Evolutionary conservation across 2,797 vertebrate genomes (phyloP).

Genomic region (Tachyglossus aculeatus): DNA sequence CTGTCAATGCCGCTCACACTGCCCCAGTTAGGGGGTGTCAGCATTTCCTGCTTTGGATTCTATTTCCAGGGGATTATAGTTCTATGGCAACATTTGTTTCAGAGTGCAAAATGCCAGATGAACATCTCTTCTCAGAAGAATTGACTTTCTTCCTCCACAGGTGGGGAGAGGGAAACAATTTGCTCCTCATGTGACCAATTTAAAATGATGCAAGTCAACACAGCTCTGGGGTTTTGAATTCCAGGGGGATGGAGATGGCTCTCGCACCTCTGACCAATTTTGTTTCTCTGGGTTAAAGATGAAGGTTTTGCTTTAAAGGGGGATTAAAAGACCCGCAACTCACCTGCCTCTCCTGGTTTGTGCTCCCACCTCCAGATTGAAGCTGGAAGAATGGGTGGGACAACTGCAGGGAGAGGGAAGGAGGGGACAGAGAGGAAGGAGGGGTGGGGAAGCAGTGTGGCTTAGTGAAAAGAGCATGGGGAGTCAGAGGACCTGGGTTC

Average conservation of each 20-base stretch:
- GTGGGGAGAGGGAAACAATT: background rate
- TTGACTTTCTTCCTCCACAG: background rate
- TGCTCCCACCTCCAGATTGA: no score
- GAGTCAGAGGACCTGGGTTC: no score
- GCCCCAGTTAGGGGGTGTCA: slow-evolving; percentile 50
- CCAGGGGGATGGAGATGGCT: background rate
- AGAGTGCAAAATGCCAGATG: slow-evolving; percentile 42
- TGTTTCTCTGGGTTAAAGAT: no score
- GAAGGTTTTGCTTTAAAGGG: no score
- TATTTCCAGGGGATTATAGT: slow-evolving; percentile 55
- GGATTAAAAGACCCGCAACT: no score
- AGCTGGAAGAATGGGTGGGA: no score
- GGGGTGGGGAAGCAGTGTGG: no score
- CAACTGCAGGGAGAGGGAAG: no score
- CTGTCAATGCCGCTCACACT: slow-evolving; percentile 58
- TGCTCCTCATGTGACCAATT: slow-evolving; percentile 14
- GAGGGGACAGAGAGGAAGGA: no score
- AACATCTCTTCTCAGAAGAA: background rate
- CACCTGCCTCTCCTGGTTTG: no score
- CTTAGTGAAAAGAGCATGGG: no score
- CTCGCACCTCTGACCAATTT: no score
- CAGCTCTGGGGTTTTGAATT: slow-evolving; percentile 5
- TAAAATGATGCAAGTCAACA: slow-evolving; percentile 14
- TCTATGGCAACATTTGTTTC: slow-evolving; percentile 48
- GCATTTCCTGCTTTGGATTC: slow-evolving; percentile 62